phyloP scores from a whole-genome alignment of 2,113 vertebrate species.

The Dasypus novemcinctus region DNA sequence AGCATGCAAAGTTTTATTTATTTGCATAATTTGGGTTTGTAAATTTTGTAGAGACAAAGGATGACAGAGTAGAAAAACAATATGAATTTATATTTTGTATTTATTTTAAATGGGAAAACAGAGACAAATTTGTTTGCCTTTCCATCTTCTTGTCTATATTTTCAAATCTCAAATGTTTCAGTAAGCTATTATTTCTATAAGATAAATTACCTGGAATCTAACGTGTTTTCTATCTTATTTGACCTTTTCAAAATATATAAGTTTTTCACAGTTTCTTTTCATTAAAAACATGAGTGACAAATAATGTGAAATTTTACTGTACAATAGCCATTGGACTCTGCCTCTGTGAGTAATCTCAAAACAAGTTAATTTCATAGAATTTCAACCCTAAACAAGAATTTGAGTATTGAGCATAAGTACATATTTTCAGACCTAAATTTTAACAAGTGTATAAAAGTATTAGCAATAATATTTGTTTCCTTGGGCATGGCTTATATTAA shows the following conservation, averaged over 20 bases:
- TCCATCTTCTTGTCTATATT: background rate
- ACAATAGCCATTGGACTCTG: background rate
- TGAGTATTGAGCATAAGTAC: background rate
- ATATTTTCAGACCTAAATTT: background rate
- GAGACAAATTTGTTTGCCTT: background rate
- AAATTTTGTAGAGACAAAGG: background rate
- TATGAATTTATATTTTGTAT: constrained; percentile 10
- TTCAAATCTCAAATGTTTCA: background rate
- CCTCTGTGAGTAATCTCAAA: background rate
- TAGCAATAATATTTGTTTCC: background rate
- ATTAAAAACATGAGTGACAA: background rate
- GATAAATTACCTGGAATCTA: background rate
- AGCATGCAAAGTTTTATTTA: constrained; percentile 1
- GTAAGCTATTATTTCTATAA: background rate
- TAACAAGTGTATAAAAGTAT: background rate
- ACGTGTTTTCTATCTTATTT: background rate
- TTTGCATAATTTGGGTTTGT: constrained; percentile 15
- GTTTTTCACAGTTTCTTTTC: background rate
- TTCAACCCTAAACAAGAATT: background rate
- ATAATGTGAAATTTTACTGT: background rate
- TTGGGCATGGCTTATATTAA: background rate
- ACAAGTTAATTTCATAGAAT: background rate
- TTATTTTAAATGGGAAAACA: background rate
- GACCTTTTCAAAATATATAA: background rate
- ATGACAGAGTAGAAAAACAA: background rate